Evolutionary conservation across 2,888 invertebrate genomes (phyloP), one percentile per base, ranked within the genome.

Genomic region (Serrognathus titanus): DNA sequence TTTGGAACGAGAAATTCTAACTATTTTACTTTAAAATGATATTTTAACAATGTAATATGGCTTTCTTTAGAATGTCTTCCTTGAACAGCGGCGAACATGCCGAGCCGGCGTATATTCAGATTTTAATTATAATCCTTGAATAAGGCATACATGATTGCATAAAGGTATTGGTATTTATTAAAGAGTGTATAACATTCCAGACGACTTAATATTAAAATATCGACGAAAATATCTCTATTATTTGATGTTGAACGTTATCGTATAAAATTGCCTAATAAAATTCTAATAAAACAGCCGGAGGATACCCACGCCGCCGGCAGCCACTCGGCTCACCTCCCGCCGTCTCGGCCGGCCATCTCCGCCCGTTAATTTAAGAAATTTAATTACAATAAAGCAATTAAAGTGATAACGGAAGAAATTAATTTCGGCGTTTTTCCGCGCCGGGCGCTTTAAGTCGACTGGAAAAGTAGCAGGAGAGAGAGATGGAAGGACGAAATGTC

Each of bases 151-250:
- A 40, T 53, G 53, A 39, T 38, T 57, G 43, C 57, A 56, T 55
- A 59, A 63, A 63, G 63, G 63, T 63, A 61, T 60, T 55, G 58
- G 40, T 24, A 46, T 57, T 59, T 63, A 63, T 60, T 60, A 63
- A 63, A 61, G 63, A 59, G 63, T 61, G 63, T 58, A 50, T 59
- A 60, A 59, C 62, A 64, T 63, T 64, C 61, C 64, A 24, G 49
- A 41, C 53, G 58, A 60, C 60, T 58, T 55, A 53, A 65, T 66
- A 66, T 66, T 64, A 64, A 67, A 66, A 66, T 67, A 67, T 65
- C 63, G 64, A 63, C 57, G 61, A 63, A 62, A 66, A 65, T 57
- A 63, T 63, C 63, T 62, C 63, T 58, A 64, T 64, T 65, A 64
- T 64, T 63, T 61, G 59, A 56, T 62, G 54, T 55, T 60, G 55